Percentiles rank a stretch among this genome's conserved stretches.
Conservation (phyloP, 2,888 invertebrate species). For the Meteorus colon region DNA sequence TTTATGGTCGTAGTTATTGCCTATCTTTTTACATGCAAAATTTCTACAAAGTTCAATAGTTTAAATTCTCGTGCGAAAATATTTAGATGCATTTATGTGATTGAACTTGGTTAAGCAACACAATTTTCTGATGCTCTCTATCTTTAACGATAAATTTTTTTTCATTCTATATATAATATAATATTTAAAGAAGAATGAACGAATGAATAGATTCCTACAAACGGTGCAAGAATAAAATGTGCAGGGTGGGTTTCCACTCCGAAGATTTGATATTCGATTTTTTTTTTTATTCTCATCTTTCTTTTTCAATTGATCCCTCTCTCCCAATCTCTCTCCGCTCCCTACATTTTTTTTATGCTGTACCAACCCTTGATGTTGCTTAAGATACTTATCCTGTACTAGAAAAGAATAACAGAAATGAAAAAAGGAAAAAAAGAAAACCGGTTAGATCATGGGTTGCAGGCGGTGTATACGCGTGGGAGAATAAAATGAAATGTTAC, state of each 20-base stretch:
- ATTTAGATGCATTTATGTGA: too few relatives aligned
- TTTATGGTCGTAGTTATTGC: not conserved
- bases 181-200: too few relatives aligned
- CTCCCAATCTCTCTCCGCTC: not conserved
- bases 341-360: too few relatives aligned
- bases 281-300: slow-evolving; percentile 41
- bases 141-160: too few relatives aligned
- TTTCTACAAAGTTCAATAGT: too few relatives aligned
- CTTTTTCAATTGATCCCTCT: slow-evolving; percentile 27
- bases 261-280: slow-evolving; percentile 59
- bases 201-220: too few relatives aligned
- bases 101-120: too few relatives aligned
- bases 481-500: slow-evolving; percentile 57
- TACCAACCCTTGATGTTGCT: slow-evolving; percentile 19
- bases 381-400: slow-evolving; percentile 61
- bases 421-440: slow-evolving; percentile 51
- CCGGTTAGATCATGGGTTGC: slow-evolving; percentile 62
- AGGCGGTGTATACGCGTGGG: slow-evolving; percentile 61
- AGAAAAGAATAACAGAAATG: not conserved
- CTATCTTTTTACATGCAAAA: too few relatives aligned
- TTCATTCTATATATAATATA: too few relatives aligned
- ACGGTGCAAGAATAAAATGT: slow-evolving; percentile 31
- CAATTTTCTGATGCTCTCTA: too few relatives aligned
- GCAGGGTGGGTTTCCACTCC: slow-evolving; percentile 61
- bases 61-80: too few relatives aligned